Evolutionary conservation across 2,888 invertebrate genomes (phyloP), one percentile per base, ranked within the genome.

Genomic region (Heliconius charithonia): DNA sequence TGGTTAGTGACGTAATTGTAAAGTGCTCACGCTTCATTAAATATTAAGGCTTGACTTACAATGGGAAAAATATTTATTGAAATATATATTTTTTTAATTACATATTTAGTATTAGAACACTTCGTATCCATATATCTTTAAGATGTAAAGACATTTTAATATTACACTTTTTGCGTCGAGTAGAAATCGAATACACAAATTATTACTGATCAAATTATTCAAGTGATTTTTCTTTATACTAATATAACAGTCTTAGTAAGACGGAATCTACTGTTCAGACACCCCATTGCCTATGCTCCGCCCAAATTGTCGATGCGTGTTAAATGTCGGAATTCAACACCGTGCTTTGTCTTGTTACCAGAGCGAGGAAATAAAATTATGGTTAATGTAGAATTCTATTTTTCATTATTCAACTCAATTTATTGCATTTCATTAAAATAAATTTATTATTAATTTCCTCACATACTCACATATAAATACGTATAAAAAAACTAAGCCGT

Each of bases 1-100:
- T 22, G 63, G 63, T 12, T 19, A 63, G 63, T 74, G 74, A 74
- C 63, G 74, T 74, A 63, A 74, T 74, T 74, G 74, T 27, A 63
- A 63, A 74, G 74, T 62, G 56, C 32, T 72, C 72, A 59, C 32
- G 72, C 59, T 59, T 45, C 74, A 74, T 45, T 63, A 63, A 41
- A 74, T 25, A 22, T 10, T 56, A 62, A 63, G 63, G 63, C 74
- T 63, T 7, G 19, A 62, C 41, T 41, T 69, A 41, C 67, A 69
- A 13, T 41, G 13, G 3, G 25, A 62, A 10, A n/a, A 12, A 62
- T 62, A 59, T 27, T 2, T 37, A 37, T 37, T 10, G 37, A 1
- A 37, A 37, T 37, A 37, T 37, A 10, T 37, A 10, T 10, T 37
- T 37, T 9, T 37, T 2, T 1, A 37, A 37, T 37, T 65, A 19